Evolutionary conservation across 2,888 invertebrate genomes (phyloP).

Genomic region (Oithona nana): DNA sequence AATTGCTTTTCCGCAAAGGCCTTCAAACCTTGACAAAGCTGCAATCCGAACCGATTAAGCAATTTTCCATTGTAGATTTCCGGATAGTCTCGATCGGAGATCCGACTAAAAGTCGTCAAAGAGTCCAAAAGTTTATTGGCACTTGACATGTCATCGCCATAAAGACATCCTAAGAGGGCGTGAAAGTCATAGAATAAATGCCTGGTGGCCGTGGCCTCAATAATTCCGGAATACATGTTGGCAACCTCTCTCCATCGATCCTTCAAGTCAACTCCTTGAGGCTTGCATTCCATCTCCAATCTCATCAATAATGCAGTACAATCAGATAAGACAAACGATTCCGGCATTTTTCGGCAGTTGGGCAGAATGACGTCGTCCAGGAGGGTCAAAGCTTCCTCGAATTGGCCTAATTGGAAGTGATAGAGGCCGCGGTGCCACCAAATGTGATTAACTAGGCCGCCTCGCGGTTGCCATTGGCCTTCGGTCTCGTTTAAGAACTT

Average conservation of each 20-base stretch:
- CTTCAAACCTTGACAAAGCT: too few species aligned
- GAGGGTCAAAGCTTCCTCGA: not conserved
- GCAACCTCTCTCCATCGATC: not conserved
- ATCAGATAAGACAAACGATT: not conserved
- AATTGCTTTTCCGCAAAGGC: not conserved
- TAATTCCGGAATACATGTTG: not conserved
- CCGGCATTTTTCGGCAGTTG: not conserved
- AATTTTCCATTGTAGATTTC: too few species aligned
- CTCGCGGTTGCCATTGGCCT: not conserved
- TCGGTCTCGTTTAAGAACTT: not conserved
- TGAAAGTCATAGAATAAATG: slow-evolving; percentile 2
- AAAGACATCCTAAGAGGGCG: not conserved
- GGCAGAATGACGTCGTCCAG: not conserved
- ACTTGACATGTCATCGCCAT: not conserved
- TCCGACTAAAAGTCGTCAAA: too few species aligned
- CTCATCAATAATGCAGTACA: not conserved
- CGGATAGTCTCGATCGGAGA: too few species aligned
- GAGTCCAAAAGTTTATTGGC: not conserved
- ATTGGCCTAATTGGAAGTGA: not conserved
- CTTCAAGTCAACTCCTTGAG: not conserved
- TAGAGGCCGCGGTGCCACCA: not conserved
- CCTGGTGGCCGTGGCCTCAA: not conserved
- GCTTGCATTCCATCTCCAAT: not conserved
- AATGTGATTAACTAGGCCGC: not conserved
- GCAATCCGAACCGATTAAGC: too few species aligned